Conservation (phyloP, 2,113 vertebrate species). For the Pelusios castaneus region DNA sequence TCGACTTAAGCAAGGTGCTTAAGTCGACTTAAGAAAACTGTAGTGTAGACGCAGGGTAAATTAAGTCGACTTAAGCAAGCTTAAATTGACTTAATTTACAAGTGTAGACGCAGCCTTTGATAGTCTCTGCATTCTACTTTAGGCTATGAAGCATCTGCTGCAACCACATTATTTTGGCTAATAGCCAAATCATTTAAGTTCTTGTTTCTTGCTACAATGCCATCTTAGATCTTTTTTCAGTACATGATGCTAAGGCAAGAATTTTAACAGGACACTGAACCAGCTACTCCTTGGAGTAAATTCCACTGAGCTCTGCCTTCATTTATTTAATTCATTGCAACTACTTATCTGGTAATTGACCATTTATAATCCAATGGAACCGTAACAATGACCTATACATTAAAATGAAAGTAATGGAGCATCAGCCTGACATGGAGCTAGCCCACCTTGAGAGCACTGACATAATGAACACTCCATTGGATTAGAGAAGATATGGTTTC, state of each 20-base stretch:
- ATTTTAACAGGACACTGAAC: neutral
- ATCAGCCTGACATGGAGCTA: slow-evolving; percentile 47
- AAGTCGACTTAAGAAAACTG: no score
- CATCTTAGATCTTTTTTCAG: neutral
- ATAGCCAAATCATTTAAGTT: neutral
- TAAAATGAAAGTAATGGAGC: slow-evolving; percentile 68
- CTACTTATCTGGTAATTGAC: slow-evolving; percentile 47
- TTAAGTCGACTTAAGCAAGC: no score
- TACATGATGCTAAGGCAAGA: neutral
- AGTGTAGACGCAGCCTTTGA: no score
- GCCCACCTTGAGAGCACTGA: slow-evolving; percentile 65
- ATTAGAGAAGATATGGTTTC: slow-evolving; percentile 82
- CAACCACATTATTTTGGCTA: neutral
- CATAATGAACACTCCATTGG: slow-evolving; percentile 16
- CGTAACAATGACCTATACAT: slow-evolving; percentile 49
- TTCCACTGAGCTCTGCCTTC: neutral
- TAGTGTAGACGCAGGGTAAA: no score
- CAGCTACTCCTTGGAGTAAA: neutral
- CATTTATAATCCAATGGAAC: slow-evolving; percentile 59
- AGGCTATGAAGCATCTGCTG: neutral
- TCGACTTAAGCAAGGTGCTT: no score
- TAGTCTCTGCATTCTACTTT: neutral
- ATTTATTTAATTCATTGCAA: slow-evolving; percentile 35
- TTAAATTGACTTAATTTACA: no score
- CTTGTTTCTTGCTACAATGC: neutral